Evolutionary conservation across 2,888 invertebrate species (phyloP), one percentile per base, ranked within the genome.

Genomic region (Parnassius smintheus): DNA sequence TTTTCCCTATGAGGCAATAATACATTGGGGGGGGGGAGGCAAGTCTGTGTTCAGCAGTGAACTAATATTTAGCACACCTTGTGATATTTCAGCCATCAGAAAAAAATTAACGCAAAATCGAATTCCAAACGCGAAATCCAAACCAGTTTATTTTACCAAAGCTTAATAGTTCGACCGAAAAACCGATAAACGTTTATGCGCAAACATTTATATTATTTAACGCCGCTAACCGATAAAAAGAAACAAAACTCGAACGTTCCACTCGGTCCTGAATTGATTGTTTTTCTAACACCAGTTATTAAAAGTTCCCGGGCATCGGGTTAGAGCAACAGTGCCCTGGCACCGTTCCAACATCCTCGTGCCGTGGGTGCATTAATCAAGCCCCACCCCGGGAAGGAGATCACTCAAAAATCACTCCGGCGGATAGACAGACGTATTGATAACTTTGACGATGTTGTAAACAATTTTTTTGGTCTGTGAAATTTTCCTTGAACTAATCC

Each of bases 391-490:
- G 66, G 56, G 50, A n/a, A 62, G 76, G 73, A 77, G 75, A 84
- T 84, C 85, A 82, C 83, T 85, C 83, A 82, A 76, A 78, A 77
- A 83, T 77, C 80, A 77, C 79, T 80, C 74, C 74, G 67, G 66
- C 64, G 65, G 65, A 72, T 72, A 70, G 76, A 79, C 81, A 75
- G 75, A 75, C 75, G 73, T 77, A 80, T 80, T 78, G 85, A 84
- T 83, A 79, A 80, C 72, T 81, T 75, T 77, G 81, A 80, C 74
- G 81, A 75, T 76, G 64, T 66, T 77, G 81, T 86, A 85, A 86
- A 85, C 85, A 85, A 64, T 64, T 65, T 72, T 75, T 76, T 72
- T 70, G 69, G 62, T 49, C 59, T 56, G 60, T 63, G 52, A 60
- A 53, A 59, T 63, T 65, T 54, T 56, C 48, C 61, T 50, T 59